These are phyloP conservation scores for Trichacis sp. DNA, from an alignment of 2,888 invertebrate species.

Conservation along the genomic window DNA sequence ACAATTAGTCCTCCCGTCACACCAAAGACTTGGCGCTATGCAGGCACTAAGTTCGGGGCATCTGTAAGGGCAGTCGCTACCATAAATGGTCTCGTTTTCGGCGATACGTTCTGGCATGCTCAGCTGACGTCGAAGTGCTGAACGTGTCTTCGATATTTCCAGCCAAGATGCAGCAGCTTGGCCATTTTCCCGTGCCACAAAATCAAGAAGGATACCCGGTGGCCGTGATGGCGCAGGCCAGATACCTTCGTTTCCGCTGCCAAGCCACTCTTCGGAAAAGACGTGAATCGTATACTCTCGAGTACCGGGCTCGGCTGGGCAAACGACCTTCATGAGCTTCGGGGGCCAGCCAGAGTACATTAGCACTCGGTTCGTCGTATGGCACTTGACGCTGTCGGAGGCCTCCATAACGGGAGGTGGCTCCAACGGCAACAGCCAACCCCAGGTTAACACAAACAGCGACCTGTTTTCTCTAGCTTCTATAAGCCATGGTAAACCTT, in stretches of 20 bases:
- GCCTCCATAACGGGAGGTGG: constrained; percentile 68
- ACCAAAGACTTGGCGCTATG: constrained; percentile 68
- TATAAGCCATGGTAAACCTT: constrained; percentile 83
- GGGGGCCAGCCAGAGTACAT: constrained; percentile 83
- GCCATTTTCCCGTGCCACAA: constrained; percentile 80
- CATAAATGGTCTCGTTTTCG: constrained; percentile 56
- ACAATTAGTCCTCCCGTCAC: constrained; percentile 70
- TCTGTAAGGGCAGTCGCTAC: constrained; percentile 64
- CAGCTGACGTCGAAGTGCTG: constrained; percentile 74
- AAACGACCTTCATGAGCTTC: constrained; percentile 73
- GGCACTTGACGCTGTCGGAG: constrained; percentile 71
- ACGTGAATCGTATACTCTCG: constrained; percentile 79
- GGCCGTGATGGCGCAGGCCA: constrained; percentile 69
- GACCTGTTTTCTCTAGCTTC: constrained; percentile 85
- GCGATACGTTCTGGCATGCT: constrained; percentile 65
- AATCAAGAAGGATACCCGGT: constrained; percentile 76
- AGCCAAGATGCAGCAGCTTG: constrained; percentile 84
- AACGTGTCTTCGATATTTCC: constrained; percentile 77
- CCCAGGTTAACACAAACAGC: constrained; percentile 86
- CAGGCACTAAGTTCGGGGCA: constrained; percentile 68
- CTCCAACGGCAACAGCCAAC: constrained; percentile 78
- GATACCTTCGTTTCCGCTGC: constrained; percentile 60
- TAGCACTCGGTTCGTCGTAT: constrained; percentile 82
- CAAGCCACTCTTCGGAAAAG: constrained; percentile 85
- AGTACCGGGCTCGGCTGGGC: constrained; percentile 79